Percentiles rank a stretch among this genome's conserved stretches.
phyloP scores from a whole-genome alignment of 37 sponge, comb jelly and placozoan species.

The Axinella damicornis region DNA sequence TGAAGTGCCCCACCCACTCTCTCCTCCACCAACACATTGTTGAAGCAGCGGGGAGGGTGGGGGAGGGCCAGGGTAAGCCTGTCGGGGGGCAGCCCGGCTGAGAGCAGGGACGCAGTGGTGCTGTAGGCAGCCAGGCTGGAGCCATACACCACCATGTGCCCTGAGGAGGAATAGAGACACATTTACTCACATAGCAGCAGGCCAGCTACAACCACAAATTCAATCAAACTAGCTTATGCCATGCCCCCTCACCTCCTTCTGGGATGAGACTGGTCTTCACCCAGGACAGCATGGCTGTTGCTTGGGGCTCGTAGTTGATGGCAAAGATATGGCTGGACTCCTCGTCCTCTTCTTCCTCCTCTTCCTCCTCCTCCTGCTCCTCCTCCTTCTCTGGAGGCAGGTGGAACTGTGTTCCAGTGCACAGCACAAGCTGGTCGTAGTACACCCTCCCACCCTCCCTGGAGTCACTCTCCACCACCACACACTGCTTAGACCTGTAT shows the following conservation, averaged over 20 bases:
- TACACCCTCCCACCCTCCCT: slow-evolving; percentile 30
- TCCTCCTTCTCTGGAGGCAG: neutral
- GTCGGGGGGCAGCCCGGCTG: slow-evolving; percentile 33
- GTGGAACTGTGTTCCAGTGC: slow-evolving; percentile 78
- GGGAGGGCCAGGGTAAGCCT: slow-evolving; percentile 59
- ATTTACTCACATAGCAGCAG: too few relatives aligned
- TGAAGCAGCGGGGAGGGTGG: slow-evolving; percentile 51
- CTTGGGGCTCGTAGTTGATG: slow-evolving; percentile 9
- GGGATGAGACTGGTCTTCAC: neutral
- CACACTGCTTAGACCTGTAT: slow-evolving; percentile 54
- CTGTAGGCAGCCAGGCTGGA: slow-evolving; percentile 60
- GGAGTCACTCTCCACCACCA: slow-evolving; percentile 30
- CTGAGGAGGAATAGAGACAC: slow-evolving; percentile 14
- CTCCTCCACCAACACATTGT: slow-evolving; percentile 55
- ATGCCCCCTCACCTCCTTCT: neutral
- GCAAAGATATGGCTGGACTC: neutral
- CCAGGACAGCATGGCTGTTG: slow-evolving; percentile 21
- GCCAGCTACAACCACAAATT: neutral
- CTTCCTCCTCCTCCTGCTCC: neutral
- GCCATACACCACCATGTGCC: slow-evolving; percentile 70
- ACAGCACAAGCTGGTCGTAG: slow-evolving; percentile 84
- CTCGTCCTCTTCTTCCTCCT: too few relatives aligned
- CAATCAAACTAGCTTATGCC: neutral
- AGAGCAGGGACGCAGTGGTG: slow-evolving; percentile 48
- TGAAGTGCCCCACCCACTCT: slow-evolving; percentile 53